Percentiles rank a stretch among this genome's conserved stretches.
phyloP scores from a whole-genome alignment of 1,140 invertebrate genomes.

The Zaprionus capensis region DNA sequence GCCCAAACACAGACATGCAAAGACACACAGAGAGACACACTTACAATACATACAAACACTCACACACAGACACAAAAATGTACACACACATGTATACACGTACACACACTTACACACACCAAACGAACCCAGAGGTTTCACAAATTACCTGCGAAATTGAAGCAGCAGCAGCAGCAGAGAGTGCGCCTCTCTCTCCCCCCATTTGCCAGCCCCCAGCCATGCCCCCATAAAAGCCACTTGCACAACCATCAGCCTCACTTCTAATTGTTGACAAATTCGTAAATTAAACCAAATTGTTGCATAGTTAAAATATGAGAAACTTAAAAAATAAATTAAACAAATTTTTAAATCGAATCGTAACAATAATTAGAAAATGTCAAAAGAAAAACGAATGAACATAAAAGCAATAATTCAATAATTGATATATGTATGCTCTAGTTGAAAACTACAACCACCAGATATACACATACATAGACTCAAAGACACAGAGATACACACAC shows the following conservation, averaged over 20 bases:
- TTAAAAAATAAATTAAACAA: constrained; percentile 37
- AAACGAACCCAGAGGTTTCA: constrained; percentile 78
- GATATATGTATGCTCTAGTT: constrained; percentile 63
- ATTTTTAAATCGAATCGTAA: constrained; percentile 79
- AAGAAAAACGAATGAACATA: constrained; percentile 65
- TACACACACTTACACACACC: constrained; percentile 11
- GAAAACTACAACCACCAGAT: constrained; percentile 56
- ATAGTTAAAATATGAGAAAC: constrained; percentile 63
- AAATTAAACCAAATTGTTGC: constrained; percentile 69
- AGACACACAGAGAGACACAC: constrained; percentile 8
- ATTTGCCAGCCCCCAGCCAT: neutral
- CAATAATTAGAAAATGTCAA: constrained; percentile 72
- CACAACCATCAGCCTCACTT: constrained; percentile 1
- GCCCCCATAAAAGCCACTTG: neutral
- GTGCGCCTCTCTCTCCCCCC: neutral
- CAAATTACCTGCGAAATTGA: constrained; percentile 73
- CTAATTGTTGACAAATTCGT: constrained; percentile 78
- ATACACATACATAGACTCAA: constrained; percentile 20
- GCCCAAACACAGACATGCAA: neutral
- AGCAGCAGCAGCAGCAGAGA: constrained; percentile 47
- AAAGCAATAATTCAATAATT: constrained; percentile 77
- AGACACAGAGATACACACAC: neutral
- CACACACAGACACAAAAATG: neutral
- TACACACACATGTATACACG: no score
- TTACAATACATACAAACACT: neutral